Evolutionary conservation across 1,140 invertebrate genomes (phyloP), one percentile per base, ranked within the genome.

Genomic region (Penaeus chinensis): DNA sequence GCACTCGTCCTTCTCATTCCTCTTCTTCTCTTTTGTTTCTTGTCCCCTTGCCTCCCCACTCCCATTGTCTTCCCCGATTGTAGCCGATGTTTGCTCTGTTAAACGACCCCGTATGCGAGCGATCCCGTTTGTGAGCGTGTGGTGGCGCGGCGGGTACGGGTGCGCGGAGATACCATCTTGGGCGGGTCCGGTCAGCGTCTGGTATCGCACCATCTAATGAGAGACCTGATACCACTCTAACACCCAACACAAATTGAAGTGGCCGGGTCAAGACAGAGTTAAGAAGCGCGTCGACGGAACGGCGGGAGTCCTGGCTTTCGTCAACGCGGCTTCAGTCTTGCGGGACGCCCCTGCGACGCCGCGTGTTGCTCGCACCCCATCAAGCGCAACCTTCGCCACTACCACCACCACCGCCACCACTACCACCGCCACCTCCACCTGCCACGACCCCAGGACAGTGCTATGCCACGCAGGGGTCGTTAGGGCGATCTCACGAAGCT

Each of bases 161-260:
- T 54, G 32, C 42, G n/a, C 74, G 54, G 62, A 69, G 83, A 84
- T 84, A 84, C 69, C 83, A 84, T 84, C 83, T 84, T 84, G 83
- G 83, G 83, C 83, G 83, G 76, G 69, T 61, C 71, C 83, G 83
- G 42, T 74, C 71, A 76, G 83, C 71, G 47, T 24, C 71, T 20
- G 71, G 83, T 84, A 84, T 84, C 83, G 83, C 83, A 84, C 83
- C 83, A 84, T 84, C 83, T 84, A 84, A 84, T 84, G 83, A 84
- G 83, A 69, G 71, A 84, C 69, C 69, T 60, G 83, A 84, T 84
- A 84, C 83, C 74, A 76, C 71, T 32, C 82, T 71, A 71, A 84
- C 82, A 74, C 82, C 47, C 47, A 69, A 84, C 83, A 77, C 83
- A 84, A 84, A 84, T 84, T 84, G 83, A 84, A 77, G 83, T n/a